phyloP scores from a whole-genome alignment of 2,797 vertebrate species.

The Falco peregrinus region DNA sequence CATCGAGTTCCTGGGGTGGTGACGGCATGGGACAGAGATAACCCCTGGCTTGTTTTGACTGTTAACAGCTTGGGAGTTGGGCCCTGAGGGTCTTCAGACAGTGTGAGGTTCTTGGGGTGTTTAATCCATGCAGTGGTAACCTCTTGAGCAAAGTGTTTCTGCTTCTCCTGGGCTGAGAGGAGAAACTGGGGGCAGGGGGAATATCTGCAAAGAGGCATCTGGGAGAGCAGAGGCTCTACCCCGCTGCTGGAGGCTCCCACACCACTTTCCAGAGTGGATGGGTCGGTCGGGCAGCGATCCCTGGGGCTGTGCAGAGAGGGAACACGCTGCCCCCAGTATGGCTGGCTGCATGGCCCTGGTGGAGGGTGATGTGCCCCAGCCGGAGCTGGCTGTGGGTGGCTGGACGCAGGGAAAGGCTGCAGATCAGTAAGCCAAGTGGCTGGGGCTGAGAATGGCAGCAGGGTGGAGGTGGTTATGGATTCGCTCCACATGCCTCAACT shows the following conservation, averaged over 20 bases:
- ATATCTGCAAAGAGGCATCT: background rate
- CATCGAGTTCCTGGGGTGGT: background rate
- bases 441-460: background rate
- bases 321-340: accelerated
- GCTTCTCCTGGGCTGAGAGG: background rate
- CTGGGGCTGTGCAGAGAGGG: background rate
- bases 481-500: accelerated
- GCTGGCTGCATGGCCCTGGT: background rate
- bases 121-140: background rate
- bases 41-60: background rate
- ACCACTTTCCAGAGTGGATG: accelerated
- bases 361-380: background rate
- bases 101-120: background rate
- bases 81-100: background rate
- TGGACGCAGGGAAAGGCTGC: background rate
- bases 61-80: background rate
- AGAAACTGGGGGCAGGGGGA: background rate
- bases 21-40: background rate
- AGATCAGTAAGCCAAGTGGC: background rate
- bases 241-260: background rate
- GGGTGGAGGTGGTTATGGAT: background rate
- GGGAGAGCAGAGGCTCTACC: background rate
- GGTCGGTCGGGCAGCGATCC: accelerated
- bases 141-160: background rate
- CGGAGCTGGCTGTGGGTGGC: background rate